These are phyloP conservation scores for Heterodera schachtii DNA, from an alignment of 1,140 invertebrate genomes.

Conservation along the genomic window DNA sequence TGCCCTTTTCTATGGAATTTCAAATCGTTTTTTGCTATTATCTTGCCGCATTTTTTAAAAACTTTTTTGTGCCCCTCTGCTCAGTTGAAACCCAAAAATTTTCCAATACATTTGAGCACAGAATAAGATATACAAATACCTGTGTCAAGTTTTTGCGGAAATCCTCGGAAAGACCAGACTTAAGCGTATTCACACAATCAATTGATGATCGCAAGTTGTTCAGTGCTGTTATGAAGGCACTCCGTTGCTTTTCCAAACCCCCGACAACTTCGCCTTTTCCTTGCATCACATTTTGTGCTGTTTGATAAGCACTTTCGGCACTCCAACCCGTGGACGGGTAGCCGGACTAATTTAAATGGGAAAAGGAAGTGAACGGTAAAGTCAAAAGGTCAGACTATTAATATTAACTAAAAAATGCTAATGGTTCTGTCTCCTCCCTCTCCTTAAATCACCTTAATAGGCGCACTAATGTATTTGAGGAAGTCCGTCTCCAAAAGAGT, in stretches of 20 bases:
- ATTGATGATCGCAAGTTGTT: constrained; percentile 52
- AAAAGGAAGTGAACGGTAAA: constrained; percentile 73
- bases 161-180: constrained; percentile 46
- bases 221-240: constrained; percentile 49
- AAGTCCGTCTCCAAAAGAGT: constrained; percentile 85
- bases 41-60: too few relatives aligned
- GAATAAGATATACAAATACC: background rate
- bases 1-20: too few relatives aligned
- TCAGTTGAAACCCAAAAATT: constrained; percentile 34
- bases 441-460: constrained; percentile 71
- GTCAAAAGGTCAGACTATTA: constrained; percentile 68
- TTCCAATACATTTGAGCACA: background rate
- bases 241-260: constrained; percentile 52
- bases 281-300: constrained; percentile 60
- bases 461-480: constrained; percentile 76
- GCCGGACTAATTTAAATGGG: constrained; percentile 77
- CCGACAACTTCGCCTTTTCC: constrained; percentile 56
- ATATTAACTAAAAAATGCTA: too few relatives aligned
- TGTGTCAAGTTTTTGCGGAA: constrained; percentile 46
- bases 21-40: too few relatives aligned
- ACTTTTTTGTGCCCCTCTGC: too few relatives aligned
- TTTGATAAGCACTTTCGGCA: constrained; percentile 60
- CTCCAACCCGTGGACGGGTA: constrained; percentile 62
- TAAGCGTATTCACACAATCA: constrained; percentile 50
- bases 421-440: too few relatives aligned